Evolutionary conservation across 2,113 vertebrate species (phyloP), one percentile per base, ranked within the genome.

Genomic region (Rhinichthys klamathensis): DNA sequence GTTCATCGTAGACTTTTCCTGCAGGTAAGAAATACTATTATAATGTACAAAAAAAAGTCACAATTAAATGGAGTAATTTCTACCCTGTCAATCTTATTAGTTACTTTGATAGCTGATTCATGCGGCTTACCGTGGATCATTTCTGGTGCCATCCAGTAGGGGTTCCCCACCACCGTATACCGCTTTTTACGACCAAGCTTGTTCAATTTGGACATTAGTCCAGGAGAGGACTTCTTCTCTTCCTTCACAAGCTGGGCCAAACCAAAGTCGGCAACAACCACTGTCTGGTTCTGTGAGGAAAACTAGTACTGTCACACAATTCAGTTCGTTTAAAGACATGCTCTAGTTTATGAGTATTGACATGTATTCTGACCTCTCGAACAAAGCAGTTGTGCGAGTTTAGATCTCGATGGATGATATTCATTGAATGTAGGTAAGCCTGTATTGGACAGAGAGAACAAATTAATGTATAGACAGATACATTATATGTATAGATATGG

Each of bases 141-240:
- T 92, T 99, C 98, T 0, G 98, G 98, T 0, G 98, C 98, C 98
- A 99, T 99, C 98, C 98, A 99, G 91, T 99, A 99, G 0, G 98
- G 98, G 90, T 98, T 99, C 38, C 98, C 98, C 77, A 99, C 98
- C 87, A 99, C 98, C 0, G 98, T 99, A 90, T 99, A 99, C 0
- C 98, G 95, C 90, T 99, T 99, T 85, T 94, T 96, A 6, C 97
- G 94, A 80, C 99, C 96, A 0, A 93, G 93, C 88, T 95, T 97
- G 90, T 96, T 97, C 89, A 96, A 91, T 90, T 91, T 96, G 12
- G 95, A 89, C 76, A 78, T 21, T 69, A 86, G 61, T 91, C 93
- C 73, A 89, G 54, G 85, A 0, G 96, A 92, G 5, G 92, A 88
- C 0, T 74, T 90, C 77, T 41, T 90, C 30, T 98, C 96, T 0